phyloP scores from a whole-genome alignment of 2,888 invertebrate genomes.

The Eudasyphora cyanicolor region DNA sequence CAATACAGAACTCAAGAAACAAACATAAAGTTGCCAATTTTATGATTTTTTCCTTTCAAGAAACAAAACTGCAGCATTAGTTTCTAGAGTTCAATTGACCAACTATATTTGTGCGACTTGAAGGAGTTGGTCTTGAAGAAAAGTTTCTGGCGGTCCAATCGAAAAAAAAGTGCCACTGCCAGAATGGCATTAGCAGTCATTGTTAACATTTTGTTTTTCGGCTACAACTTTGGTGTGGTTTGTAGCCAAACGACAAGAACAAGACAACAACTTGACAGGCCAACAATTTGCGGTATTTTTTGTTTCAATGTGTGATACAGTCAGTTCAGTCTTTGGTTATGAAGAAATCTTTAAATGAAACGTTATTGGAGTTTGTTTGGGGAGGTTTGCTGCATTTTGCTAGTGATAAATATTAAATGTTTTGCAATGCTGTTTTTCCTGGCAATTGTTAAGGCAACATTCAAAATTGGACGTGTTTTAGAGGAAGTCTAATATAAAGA shows the following conservation, averaged over 20 bases:
- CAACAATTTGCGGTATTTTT: background rate
- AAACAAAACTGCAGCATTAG: background rate
- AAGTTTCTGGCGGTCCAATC: background rate
- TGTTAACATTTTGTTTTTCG: background rate
- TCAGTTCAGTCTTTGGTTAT: too few relatives aligned
- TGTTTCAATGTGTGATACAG: background rate
- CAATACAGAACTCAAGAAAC: constrained; percentile 2
- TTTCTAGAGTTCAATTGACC: background rate
- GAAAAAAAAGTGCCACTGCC: constrained; percentile 37
- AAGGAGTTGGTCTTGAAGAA: background rate
- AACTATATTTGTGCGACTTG: too few relatives aligned
- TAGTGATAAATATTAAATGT: constrained; percentile 62
- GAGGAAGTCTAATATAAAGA: constrained; percentile 4
- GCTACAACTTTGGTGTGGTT: background rate
- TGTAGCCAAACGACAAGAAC: constrained; percentile 55
- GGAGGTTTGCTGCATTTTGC: background rate
- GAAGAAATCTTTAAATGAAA: constrained; percentile 41
- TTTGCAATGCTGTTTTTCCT: constrained; percentile 30
- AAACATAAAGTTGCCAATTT: background rate
- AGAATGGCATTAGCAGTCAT: constrained; percentile 30
- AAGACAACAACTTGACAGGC: constrained; percentile 64
- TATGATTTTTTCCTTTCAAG: background rate
- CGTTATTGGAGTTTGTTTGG: background rate
- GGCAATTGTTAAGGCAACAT: constrained; percentile 5
- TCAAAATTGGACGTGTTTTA: background rate